These are phyloP conservation scores for Anneissia japonica DNA, from an alignment of 35 echinoderm and acorn worm species.

Conservation along the genomic window DNA sequence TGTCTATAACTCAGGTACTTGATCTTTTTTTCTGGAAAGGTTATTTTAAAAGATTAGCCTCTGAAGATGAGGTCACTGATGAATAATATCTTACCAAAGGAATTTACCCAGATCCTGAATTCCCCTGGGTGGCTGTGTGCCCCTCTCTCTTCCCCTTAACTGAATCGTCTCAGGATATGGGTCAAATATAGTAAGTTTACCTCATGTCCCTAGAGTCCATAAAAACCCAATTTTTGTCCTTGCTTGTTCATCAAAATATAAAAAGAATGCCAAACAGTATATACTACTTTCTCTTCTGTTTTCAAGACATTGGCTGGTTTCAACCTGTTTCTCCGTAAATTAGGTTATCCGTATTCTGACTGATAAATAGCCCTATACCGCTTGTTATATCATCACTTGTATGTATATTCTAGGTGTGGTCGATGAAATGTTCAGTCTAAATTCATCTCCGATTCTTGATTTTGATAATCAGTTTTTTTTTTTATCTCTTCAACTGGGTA, in stretches of 20 bases:
- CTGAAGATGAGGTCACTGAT: not conserved
- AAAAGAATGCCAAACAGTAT: no score
- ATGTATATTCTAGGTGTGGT: not conserved
- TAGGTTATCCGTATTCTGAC: not conserved
- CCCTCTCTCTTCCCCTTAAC: not conserved
- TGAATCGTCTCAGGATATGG: not conserved
- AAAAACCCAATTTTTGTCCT: not conserved
- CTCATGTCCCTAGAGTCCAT: not conserved
- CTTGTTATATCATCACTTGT: not conserved
- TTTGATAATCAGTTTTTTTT: not conserved
- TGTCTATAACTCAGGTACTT: no score
- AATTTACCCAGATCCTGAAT: not conserved
- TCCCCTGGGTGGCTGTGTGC: not conserved
- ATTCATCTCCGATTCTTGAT: not conserved
- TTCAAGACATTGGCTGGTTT: not conserved
- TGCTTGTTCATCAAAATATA: not conserved
- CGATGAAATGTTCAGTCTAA: not conserved
- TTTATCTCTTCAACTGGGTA: no score
- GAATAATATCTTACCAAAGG: not conserved
- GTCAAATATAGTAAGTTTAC: not conserved
- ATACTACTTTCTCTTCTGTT: not conserved
- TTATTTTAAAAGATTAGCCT: no score
- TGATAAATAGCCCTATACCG: not conserved
- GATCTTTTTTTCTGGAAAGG: no score
- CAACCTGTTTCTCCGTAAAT: not conserved